Percentiles rank a stretch among this genome's conserved stretches.
phyloP scores from a whole-genome alignment of 2,113 vertebrate genomes.

The Gracilinanus agilis region DNA sequence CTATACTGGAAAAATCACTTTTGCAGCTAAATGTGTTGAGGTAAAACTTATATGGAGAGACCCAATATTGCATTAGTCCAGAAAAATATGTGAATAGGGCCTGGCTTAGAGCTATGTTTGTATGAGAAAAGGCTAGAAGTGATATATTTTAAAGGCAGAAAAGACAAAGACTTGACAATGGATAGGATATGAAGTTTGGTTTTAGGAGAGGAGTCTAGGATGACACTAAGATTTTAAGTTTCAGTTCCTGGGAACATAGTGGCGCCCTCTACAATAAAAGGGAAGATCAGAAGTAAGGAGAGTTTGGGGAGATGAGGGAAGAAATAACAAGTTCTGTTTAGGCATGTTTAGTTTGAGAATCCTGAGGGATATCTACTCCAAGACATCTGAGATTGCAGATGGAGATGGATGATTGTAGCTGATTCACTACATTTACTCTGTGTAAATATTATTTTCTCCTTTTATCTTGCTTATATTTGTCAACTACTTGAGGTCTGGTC shows the following conservation, averaged over 20 bases:
- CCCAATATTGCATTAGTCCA: not conserved
- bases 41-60: not conserved
- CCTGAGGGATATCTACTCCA: too few relatives aligned
- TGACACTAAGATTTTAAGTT: not conserved
- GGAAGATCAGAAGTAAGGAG: not conserved
- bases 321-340: not conserved
- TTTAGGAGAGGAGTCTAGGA: not conserved
- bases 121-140: not conserved
- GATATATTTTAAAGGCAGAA: not conserved
- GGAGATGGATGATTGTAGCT: too few relatives aligned
- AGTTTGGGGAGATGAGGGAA: too few relatives aligned
- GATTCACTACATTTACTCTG: too few relatives aligned
- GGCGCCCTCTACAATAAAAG: too few relatives aligned
- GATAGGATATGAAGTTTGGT: not conserved
- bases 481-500: too few relatives aligned
- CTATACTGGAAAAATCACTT: not conserved
- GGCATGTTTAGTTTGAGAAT: not conserved
- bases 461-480: too few relatives aligned
- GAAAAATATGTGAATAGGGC: not conserved
- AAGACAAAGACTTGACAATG: not conserved
- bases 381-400: too few relatives aligned
- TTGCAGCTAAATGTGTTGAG: not conserved
- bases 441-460: too few relatives aligned
- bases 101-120: not conserved
- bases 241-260: not conserved